Evolutionary conservation across 2,888 invertebrate genomes (phyloP), one percentile per base, ranked within the genome.

Genomic region (Papilio demoleus): DNA sequence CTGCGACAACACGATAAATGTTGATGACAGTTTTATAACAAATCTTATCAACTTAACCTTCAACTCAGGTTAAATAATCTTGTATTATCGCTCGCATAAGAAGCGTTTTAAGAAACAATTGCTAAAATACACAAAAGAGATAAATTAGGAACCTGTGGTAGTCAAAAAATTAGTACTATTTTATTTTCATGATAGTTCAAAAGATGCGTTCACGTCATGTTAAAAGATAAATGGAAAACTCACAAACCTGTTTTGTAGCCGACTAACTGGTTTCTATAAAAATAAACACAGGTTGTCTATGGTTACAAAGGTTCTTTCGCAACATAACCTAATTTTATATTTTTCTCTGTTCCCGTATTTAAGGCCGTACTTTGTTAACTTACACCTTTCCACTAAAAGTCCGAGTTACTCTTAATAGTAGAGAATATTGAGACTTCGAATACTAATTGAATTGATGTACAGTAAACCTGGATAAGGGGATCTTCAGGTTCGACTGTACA

Each of bases 41-140:
- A 40, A 40, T 53, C 45, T 62, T 67, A 67, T 62, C 62, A 34
- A 12, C 22, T 56, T 62, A 62, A 67, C 62, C 67, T 67, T 62
- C 40, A 61, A 42, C 61, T 67, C 12, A 22, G 53, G 67, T 67
- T 67, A 61, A 53, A 24, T 61, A 53, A 62, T 66, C 61, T 59
- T 45, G 59, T 67, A 38, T 59, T 40, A 40, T 31, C 31, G 24
- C 40, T 64, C 50, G 22, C 60, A 61, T 60, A 67, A 64, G 6
- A 31, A 24, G 11, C n/a, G 27, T 27, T 53, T 27, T 53, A 53
- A 53, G 50, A 53, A 27, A 53, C 6, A 53, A 27, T 53, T 27
- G 50, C 5, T 53, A 14, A 53, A 53, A 27, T 27, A n/a, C 24
- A 22, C 12, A 50, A 24, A 24, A 22, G 47, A 47, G 47, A 47